phyloP scores from a whole-genome alignment of 2,113 vertebrate species.

The Neodontobutis hainanensis region DNA sequence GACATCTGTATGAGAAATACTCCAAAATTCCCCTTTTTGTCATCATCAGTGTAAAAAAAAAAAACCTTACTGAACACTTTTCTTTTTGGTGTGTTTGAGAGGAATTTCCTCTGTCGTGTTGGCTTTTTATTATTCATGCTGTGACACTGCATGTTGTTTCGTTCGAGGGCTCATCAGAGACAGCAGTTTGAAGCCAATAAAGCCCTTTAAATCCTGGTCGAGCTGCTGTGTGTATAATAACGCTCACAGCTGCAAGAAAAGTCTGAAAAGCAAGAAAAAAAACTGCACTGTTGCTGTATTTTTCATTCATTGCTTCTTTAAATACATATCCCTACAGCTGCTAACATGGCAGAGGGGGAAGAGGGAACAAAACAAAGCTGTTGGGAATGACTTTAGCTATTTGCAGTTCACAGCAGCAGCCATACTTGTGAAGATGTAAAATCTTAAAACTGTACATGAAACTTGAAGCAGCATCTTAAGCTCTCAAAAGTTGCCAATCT shows the following conservation, averaged over 20 bases:
- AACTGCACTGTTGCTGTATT: neutral
- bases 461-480: neutral
- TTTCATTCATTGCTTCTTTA: slow-evolving; percentile 16
- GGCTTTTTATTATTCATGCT: slow-evolving; percentile 68
- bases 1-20: slow-evolving; percentile 6
- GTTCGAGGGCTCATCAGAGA: slow-evolving; percentile 47
- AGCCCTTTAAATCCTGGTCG: slow-evolving; percentile 43
- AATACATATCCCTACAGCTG: slow-evolving; percentile 15
- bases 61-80: slow-evolving; percentile 32
- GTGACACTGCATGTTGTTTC: slow-evolving; percentile 58
- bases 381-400: slow-evolving; percentile 3
- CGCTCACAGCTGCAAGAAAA: slow-evolving; percentile 32
- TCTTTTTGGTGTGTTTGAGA: slow-evolving; percentile 12
- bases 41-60: slow-evolving; percentile 8
- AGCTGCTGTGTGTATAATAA: slow-evolving; percentile 60
- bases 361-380: slow-evolving; percentile 2
- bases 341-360: slow-evolving; percentile 22
- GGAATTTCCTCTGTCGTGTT: slow-evolving; percentile 38
- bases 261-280: slow-evolving; percentile 23
- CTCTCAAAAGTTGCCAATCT: neutral
- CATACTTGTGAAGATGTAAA: neutral
- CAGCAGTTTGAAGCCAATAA: slow-evolving; percentile 48
- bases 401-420: neutral
- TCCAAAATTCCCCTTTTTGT: slow-evolving; percentile 1
- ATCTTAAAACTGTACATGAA: neutral